Evolutionary conservation across 2,888 invertebrate species (phyloP).

Genomic region (Thecophora atra): DNA sequence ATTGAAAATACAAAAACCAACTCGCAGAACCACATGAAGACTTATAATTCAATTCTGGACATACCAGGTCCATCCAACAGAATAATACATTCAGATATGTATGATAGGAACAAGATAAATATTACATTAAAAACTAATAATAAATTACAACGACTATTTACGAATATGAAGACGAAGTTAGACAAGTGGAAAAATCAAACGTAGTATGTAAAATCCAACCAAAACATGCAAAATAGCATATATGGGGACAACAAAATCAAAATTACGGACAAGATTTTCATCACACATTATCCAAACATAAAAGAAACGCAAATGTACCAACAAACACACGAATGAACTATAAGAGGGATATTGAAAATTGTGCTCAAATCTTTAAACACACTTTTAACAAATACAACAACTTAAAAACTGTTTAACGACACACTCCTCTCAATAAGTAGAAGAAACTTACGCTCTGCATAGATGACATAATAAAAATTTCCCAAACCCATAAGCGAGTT

Average conservation of each 20-base stretch:
- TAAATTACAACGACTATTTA: too few species aligned
- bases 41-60: neutral
- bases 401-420: too few species aligned
- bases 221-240: neutral
- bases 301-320: too few species aligned
- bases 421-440: too few species aligned
- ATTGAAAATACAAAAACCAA: neutral
- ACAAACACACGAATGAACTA: neutral
- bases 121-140: too few species aligned
- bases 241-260: slow-evolving; percentile 7
- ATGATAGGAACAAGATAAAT: too few species aligned
- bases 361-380: neutral
- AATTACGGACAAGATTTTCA: neutral
- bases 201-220: neutral
- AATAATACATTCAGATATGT: neutral
- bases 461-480: too few species aligned
- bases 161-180: too few species aligned
- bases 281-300: too few species aligned
- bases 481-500: too few species aligned
- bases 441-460: too few species aligned
- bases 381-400: neutral
- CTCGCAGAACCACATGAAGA: neutral
- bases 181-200: neutral
- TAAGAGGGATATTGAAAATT: slow-evolving; percentile 2
- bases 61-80: neutral